phyloP scores from a whole-genome alignment of 1,140 invertebrate species.

The Lerema accius region DNA sequence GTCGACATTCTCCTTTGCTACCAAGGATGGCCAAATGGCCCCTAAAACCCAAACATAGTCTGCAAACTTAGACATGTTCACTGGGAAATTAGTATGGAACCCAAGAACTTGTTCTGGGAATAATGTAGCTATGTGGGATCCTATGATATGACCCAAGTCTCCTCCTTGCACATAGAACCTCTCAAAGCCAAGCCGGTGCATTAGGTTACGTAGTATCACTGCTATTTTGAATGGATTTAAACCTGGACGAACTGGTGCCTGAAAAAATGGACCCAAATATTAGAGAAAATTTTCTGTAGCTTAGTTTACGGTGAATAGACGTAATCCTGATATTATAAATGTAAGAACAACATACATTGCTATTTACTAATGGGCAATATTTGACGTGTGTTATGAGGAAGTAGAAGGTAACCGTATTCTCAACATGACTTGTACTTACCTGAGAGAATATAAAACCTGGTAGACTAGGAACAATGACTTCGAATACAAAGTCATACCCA shows the following conservation, averaged over 20 bases:
- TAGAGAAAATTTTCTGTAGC: too few relatives aligned
- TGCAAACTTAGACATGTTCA: conserved; percentile 49
- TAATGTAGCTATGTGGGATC: conserved; percentile 84
- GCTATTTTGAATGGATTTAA: conserved; percentile 86
- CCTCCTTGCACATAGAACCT: conserved; percentile 93
- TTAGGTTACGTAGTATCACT: conserved; percentile 91
- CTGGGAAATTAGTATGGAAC: conserved; percentile 66
- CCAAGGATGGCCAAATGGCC: conserved; percentile 59
- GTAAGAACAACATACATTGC: too few relatives aligned
- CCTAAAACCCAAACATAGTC: conserved; percentile 57
- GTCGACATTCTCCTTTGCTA: conserved; percentile 75
- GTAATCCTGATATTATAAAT: too few relatives aligned
- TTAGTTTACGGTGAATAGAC: too few relatives aligned
- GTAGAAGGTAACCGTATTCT: too few relatives aligned
- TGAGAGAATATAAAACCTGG: conserved; percentile 92
- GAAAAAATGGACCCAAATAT: too few relatives aligned
- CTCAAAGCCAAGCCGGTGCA: conserved; percentile 89
- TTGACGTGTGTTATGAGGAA: not conserved
- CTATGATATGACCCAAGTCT: conserved; percentile 89
- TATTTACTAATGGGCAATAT: too few relatives aligned
- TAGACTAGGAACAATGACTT: conserved; percentile 88
- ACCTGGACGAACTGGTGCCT: conserved; percentile 84
- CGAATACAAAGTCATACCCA: conserved; percentile 88
- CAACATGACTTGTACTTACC: too few relatives aligned
- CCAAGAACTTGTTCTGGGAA: conserved; percentile 88